Evolutionary conservation across 1,140 invertebrate genomes (phyloP).

Genomic region (Atopsyche davidsoni): DNA sequence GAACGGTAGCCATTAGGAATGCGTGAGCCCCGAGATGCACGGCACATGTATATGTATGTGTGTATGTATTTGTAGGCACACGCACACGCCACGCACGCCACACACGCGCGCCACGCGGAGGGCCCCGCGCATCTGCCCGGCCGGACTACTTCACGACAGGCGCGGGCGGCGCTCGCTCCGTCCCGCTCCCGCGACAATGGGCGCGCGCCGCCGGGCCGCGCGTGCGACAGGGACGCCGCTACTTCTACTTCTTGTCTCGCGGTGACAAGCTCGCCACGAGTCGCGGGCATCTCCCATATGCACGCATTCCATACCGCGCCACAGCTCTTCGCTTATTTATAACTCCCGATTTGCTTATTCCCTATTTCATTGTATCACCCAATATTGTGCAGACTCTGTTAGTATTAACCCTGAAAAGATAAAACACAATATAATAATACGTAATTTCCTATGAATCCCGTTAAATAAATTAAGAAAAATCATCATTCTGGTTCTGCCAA

Average conservation of each 20-base stretch:
- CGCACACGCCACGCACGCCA: no score
- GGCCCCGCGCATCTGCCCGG: no score
- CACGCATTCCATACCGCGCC: conserved; percentile 3
- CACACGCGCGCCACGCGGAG: no score
- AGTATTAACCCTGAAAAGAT: neutral
- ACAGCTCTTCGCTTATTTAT: neutral
- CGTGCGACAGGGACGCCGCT: neutral
- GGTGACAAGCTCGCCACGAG: conserved; percentile 3
- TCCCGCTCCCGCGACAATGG: conserved; percentile 6
- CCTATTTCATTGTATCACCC: neutral
- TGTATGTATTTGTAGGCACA: no score
- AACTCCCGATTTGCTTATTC: neutral
- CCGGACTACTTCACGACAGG: no score
- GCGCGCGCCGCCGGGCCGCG: neutral
- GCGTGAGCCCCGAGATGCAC: no score
- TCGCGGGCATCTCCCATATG: neutral
- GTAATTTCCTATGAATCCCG: no score
- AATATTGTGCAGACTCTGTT: neutral
- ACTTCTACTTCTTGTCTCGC: neutral
- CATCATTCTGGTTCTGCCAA: no score
- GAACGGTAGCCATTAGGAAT: no score
- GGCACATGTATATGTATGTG: no score
- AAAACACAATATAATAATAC: no score
- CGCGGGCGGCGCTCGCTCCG: neutral
- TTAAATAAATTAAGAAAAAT: no score